These are phyloP conservation scores for Speoplatyrhinus poulsoni DNA, from an alignment of 2,113 vertebrate species.

Conservation along the genomic window DNA sequence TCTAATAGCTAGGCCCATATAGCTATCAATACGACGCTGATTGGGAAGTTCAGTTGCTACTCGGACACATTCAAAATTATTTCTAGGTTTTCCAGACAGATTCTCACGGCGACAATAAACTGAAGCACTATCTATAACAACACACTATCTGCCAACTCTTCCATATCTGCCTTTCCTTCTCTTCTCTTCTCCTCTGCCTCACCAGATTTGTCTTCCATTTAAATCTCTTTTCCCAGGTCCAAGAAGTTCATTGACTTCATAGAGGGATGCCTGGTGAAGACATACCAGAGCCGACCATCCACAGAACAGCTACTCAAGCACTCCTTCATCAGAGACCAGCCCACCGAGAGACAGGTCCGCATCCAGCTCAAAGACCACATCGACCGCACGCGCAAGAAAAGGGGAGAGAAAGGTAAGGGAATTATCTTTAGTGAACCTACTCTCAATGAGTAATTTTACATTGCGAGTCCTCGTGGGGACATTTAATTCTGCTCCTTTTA, in stretches of 20 bases:
- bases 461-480: too few species aligned
- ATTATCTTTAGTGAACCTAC: background rate
- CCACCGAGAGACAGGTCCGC: conserved; percentile 90
- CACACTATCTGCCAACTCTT: background rate
- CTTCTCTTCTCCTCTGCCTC: background rate
- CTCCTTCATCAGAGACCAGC: conserved; percentile 91
- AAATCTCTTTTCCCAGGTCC: conserved; percentile 77
- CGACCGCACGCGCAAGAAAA: conserved; percentile 89
- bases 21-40: too few species aligned
- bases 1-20: too few species aligned
- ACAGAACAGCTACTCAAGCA: conserved; percentile 92
- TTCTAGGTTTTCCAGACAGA: too few species aligned
- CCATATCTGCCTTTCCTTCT: background rate
- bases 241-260: conserved; percentile 95
- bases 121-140: background rate
- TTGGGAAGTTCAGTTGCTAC: too few species aligned
- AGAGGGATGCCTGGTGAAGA: conserved; percentile 91
- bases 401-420: conserved; percentile 86
- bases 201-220: conserved; percentile 20
- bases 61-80: too few species aligned
- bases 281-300: conserved; percentile 86
- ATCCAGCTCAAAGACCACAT: conserved; percentile 96
- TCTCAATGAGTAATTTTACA: background rate
- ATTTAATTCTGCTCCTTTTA: too few species aligned
- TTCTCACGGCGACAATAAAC: too few species aligned